These are phyloP conservation scores for Budorcas taxicolor DNA, from an alignment of 2,113 vertebrate genomes.

Conservation along the genomic window DNA sequence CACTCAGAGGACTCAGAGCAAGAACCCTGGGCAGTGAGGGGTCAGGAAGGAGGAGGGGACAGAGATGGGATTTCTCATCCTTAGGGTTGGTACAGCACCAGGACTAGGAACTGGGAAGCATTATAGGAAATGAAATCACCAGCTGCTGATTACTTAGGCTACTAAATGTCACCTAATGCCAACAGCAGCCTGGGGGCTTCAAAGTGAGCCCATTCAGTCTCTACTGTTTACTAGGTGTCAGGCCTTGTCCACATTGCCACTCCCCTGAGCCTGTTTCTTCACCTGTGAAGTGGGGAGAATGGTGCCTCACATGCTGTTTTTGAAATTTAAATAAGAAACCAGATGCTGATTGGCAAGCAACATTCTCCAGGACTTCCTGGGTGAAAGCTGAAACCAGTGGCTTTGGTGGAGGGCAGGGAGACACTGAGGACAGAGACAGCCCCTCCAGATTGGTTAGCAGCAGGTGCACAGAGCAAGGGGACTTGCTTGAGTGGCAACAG, in stretches of 20 bases:
- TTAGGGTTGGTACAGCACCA: neutral
- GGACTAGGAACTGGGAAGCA: neutral
- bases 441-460: neutral
- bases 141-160: neutral
- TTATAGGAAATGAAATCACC: neutral
- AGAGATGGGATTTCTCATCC: neutral
- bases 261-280: neutral
- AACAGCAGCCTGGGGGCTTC: neutral
- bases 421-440: neutral
- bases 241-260: neutral
- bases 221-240: neutral
- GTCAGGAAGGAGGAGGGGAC: fast-evolving
- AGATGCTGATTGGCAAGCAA: neutral
- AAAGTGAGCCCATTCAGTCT: neutral
- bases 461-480: neutral
- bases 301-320: too few species aligned
- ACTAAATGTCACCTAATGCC: neutral
- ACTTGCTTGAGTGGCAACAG: neutral
- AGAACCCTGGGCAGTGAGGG: neutral
- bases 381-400: neutral
- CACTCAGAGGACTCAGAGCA: neutral
- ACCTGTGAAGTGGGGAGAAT: neutral
- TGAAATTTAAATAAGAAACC: neutral
- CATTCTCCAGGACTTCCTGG: neutral
- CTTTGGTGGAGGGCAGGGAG: neutral